Percentiles rank a stretch among this genome's conserved stretches.
Evolutionary conservation across 2,888 invertebrate species (phyloP).

Genomic region (Belgica antarctica): DNA sequence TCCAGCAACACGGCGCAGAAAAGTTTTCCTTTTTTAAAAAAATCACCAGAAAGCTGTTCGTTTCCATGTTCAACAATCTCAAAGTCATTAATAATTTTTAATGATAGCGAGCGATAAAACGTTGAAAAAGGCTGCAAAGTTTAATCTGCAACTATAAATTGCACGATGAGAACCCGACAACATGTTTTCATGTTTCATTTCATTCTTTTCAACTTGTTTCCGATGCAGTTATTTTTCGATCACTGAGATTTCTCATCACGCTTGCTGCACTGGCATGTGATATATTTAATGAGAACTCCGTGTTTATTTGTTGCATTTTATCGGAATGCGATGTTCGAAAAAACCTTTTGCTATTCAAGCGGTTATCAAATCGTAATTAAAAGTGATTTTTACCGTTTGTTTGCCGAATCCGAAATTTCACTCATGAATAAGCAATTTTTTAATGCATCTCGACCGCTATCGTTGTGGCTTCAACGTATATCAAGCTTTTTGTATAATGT

Average conservation of each 20-base stretch:
- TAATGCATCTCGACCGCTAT: not conserved
- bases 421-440: not conserved
- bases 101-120: constrained; percentile 6
- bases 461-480: too few relatives aligned
- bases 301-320: not conserved
- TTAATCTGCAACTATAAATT: constrained; percentile 19
- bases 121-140: not conserved
- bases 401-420: not conserved
- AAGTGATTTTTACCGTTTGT: constrained; percentile 10
- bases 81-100: constrained; percentile 21
- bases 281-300: not conserved
- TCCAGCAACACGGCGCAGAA: not conserved
- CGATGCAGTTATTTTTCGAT: not conserved
- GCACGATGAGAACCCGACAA: constrained; percentile 16
- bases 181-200: not conserved
- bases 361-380: not conserved
- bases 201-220: not conserved
- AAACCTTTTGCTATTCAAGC: not conserved
- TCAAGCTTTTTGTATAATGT: too few relatives aligned
- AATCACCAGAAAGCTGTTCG: not conserved
- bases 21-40: not conserved
- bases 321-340: not conserved
- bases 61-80: not conserved
- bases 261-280: not conserved
- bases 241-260: constrained; percentile 26